Evolutionary conservation across 2,797 vertebrate species (phyloP).

Genomic region (Phataginus tricuspis): DNA sequence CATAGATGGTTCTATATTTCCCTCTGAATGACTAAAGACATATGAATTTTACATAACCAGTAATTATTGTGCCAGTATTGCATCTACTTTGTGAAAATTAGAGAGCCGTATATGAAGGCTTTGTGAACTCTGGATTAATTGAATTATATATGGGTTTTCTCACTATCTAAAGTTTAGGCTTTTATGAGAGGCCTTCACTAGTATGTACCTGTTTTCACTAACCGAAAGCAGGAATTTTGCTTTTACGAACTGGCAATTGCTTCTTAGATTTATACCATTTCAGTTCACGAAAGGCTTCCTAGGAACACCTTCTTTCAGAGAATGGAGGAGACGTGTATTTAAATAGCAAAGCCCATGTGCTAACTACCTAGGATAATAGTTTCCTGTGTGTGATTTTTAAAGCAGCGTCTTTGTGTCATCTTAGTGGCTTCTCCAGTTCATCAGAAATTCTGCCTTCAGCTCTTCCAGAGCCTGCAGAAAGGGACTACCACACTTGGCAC

Average conservation of each 20-base stretch:
- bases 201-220: background rate
- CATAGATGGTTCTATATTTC: background rate
- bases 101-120: background rate
- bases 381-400: background rate
- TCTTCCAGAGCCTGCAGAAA: background rate
- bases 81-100: background rate
- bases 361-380: background rate
- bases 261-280: background rate
- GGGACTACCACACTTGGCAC: background rate
- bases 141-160: background rate
- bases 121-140: background rate
- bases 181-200: background rate
- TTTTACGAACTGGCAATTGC: background rate
- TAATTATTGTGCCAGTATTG: background rate
- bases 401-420: background rate
- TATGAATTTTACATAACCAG: background rate
- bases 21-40: background rate
- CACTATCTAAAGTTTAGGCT: background rate
- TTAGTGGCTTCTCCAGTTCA: constrained; percentile 1
- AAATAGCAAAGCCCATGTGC: background rate
- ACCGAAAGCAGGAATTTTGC: background rate
- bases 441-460: background rate
- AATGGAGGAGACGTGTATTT: background rate
- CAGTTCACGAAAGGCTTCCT: background rate
- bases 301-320: background rate